phyloP scores from a whole-genome alignment of 2,888 invertebrate genomes.

The Troides helena region DNA sequence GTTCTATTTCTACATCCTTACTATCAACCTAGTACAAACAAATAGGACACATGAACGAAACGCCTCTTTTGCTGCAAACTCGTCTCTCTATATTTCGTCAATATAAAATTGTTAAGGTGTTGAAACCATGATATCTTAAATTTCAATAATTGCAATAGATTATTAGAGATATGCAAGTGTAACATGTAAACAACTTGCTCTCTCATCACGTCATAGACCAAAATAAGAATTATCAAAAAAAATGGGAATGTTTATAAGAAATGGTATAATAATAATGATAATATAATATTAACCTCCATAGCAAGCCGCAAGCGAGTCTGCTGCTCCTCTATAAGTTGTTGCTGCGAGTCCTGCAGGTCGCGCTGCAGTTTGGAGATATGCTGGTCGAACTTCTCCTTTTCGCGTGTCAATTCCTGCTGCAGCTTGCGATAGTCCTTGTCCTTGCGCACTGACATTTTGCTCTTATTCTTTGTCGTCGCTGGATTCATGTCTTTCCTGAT shows the following conservation, averaged over 20 bases:
- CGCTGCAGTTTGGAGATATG: slow-evolving; percentile 90
- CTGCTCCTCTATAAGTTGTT: slow-evolving; percentile 86
- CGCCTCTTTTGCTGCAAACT: too few species aligned
- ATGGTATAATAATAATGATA: neutral
- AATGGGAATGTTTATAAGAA: neutral
- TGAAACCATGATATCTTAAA: too few species aligned
- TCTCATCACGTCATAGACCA: too few species aligned
- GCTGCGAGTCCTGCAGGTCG: slow-evolving; percentile 92
- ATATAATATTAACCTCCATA: slow-evolving; percentile 85
- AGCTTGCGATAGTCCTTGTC: slow-evolving; percentile 97
- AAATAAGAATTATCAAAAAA: too few species aligned
- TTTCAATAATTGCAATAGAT: too few species aligned
- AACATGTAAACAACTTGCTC: too few species aligned
- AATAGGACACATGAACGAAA: too few species aligned
- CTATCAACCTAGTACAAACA: slow-evolving; percentile 84
- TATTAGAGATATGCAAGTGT: too few species aligned
- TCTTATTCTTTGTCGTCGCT: slow-evolving; percentile 87
- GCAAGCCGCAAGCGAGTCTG: slow-evolving; percentile 87
- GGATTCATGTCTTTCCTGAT: slow-evolving; percentile 82
- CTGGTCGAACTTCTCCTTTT: slow-evolving; percentile 96
- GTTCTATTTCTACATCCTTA: slow-evolving; percentile 97
- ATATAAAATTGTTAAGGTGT: too few species aligned
- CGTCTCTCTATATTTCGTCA: too few species aligned
- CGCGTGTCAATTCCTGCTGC: slow-evolving; percentile 95
- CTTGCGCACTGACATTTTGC: slow-evolving; percentile 90